Evolutionary conservation across 2,113 vertebrate genomes (phyloP).

Genomic region (Nothocercus julius): DNA sequence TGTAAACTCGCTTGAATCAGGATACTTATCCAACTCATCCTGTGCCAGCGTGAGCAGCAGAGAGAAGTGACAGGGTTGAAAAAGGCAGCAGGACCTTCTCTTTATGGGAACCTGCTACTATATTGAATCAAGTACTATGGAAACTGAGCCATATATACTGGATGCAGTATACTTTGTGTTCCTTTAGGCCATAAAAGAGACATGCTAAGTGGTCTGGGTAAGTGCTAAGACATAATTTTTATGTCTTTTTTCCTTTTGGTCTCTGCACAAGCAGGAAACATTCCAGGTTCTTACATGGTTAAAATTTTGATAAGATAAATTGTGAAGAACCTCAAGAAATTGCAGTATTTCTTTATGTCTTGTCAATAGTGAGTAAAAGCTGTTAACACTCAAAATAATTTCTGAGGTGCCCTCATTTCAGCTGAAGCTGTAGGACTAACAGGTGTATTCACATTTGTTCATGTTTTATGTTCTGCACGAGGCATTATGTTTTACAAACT

Average conservation of each 20-base stretch:
- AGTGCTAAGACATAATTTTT: neutral
- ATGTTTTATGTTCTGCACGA: neutral
- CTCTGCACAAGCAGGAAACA: neutral
- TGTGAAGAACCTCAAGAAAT: neutral
- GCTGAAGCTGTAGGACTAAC: neutral
- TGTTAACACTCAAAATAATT: neutral
- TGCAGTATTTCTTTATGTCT: neutral
- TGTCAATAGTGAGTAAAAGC: neutral
- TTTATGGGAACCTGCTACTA: neutral
- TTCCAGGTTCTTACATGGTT: neutral
- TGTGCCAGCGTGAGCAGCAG: neutral
- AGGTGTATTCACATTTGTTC: neutral
- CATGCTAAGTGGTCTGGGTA: neutral
- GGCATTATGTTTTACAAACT: neutral
- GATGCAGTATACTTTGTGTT: neutral
- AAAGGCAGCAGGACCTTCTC: neutral
- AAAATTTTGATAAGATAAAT: neutral
- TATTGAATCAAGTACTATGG: neutral
- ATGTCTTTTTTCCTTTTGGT: too few species aligned
- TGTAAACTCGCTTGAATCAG: neutral
- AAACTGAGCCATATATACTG: fast-evolving
- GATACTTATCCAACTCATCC: neutral
- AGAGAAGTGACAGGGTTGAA: neutral
- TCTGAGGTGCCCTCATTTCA: neutral
- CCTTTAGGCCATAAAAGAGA: neutral